phyloP scores from a whole-genome alignment of 2,113 vertebrate genomes.

The Dermatemys mawii region DNA sequence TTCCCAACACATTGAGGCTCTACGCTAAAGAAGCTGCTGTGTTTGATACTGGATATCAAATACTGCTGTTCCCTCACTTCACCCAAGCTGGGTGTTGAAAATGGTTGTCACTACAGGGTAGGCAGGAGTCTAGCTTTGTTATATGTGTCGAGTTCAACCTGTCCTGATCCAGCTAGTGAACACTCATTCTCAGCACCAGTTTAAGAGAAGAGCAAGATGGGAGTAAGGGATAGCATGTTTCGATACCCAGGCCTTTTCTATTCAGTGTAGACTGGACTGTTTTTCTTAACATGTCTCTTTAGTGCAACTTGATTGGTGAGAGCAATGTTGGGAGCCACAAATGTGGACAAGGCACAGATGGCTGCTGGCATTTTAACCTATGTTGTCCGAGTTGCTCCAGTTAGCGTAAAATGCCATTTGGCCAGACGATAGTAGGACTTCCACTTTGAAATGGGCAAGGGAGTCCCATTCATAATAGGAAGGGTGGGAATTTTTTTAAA shows the following conservation, averaged over 20 bases:
- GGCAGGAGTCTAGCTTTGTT: neutral
- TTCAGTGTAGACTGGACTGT: neutral
- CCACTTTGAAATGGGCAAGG: neutral
- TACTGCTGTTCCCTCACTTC: neutral
- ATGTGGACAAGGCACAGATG: no score
- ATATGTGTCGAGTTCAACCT: neutral
- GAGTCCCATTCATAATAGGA: neutral
- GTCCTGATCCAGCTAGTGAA: neutral
- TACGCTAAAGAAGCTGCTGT: neutral
- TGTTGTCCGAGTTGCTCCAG: neutral
- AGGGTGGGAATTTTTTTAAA: neutral
- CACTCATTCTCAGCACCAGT: neutral
- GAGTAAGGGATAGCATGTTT: neutral
- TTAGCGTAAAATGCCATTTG: neutral
- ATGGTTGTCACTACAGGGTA: neutral
- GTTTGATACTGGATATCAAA: neutral
- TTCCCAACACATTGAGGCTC: neutral
- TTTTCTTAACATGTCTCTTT: slow-evolving; percentile 1
- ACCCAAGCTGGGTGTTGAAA: neutral
- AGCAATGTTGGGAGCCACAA: neutral
- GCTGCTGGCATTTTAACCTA: neutral
- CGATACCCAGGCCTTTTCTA: neutral
- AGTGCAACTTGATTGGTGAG: neutral
- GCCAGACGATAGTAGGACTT: neutral
- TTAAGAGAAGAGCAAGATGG: fast-evolving